Percentiles rank a stretch among this genome's conserved stretches.
Conservation (phyloP, 1,140 invertebrate genomes). For the Ceratina australensis region DNA sequence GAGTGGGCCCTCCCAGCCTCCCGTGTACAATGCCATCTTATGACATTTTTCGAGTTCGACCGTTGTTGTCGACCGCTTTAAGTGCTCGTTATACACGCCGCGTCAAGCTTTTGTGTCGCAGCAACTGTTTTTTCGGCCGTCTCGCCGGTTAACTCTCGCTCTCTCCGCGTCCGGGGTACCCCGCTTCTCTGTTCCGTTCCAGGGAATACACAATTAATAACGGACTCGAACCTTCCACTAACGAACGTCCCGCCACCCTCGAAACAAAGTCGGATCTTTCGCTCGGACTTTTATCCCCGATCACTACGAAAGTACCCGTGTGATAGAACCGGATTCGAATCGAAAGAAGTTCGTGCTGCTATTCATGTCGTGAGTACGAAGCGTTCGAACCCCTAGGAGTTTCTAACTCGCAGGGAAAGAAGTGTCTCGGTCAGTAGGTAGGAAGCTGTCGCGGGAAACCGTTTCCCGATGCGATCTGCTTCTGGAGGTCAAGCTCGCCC, state of each 20-base stretch:
- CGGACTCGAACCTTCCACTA: constrained; percentile 2
- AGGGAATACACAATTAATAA: constrained; percentile 29
- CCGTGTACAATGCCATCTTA: constrained; percentile 73
- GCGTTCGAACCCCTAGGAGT: too few relatives aligned
- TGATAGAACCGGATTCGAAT: too few relatives aligned
- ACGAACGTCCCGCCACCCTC: neutral
- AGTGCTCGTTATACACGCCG: constrained; percentile 71
- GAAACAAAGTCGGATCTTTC: too few relatives aligned
- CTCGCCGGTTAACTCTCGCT: constrained; percentile 8
- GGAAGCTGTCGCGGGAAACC: constrained; percentile 40
- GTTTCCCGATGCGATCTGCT: constrained; percentile 50
- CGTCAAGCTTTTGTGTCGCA: constrained; percentile 57
- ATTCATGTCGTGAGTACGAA: too few relatives aligned
- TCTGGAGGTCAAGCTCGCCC: constrained; percentile 42
- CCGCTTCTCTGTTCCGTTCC: neutral
- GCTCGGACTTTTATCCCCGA: too few relatives aligned
- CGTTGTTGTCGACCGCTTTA: constrained; percentile 66
- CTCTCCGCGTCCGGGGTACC: constrained; percentile 12
- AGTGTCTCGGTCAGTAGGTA: constrained; percentile 66
- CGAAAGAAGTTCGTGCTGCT: too few relatives aligned
- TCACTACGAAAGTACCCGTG: too few relatives aligned
- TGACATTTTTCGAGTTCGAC: constrained; percentile 75
- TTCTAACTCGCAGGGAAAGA: constrained; percentile 10
- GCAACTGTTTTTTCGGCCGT: constrained; percentile 63
- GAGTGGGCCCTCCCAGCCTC: constrained; percentile 63